phyloP scores from a whole-genome alignment of 2,888 invertebrate genomes.

The Hypomecis punctinalis region DNA sequence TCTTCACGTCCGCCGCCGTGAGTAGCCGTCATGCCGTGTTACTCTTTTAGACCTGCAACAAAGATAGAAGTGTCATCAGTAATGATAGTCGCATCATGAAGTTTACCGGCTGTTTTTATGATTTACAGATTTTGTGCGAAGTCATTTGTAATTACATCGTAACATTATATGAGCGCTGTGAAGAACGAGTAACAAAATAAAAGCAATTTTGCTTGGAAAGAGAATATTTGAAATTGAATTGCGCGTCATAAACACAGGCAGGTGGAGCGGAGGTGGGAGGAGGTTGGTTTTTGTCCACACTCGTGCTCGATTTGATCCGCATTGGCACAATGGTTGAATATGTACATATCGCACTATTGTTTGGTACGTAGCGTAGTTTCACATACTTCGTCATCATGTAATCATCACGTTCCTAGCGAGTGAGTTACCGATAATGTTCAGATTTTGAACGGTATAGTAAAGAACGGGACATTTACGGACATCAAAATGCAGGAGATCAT shows the following conservation, averaged over 20 bases:
- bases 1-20: constrained; percentile 84
- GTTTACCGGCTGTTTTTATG: too few species aligned
- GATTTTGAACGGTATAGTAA: background rate
- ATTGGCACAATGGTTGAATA: constrained; percentile 64
- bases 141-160: too few species aligned
- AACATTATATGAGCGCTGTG: too few species aligned
- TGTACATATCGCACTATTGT: constrained; percentile 67
- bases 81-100: background rate
- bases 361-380: constrained; percentile 51
- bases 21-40: constrained; percentile 87
- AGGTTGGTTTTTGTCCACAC: constrained; percentile 61
- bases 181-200: background rate
- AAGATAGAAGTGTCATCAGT: constrained; percentile 6
- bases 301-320: constrained; percentile 67
- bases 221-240: background rate
- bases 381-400: constrained; percentile 68
- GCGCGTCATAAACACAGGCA: background rate
- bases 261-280: constrained; percentile 34
- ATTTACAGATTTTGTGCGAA: too few species aligned
- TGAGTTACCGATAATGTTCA: constrained; percentile 19
- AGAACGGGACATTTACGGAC: background rate
- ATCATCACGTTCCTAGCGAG: constrained; percentile 52
- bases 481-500: background rate
- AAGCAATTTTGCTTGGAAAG: too few species aligned
- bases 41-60: constrained; percentile 83